Evolutionary conservation across 35 echinoderm and acorn worm genomes (phyloP).

Genomic region (Ophiothrix spiculata): DNA sequence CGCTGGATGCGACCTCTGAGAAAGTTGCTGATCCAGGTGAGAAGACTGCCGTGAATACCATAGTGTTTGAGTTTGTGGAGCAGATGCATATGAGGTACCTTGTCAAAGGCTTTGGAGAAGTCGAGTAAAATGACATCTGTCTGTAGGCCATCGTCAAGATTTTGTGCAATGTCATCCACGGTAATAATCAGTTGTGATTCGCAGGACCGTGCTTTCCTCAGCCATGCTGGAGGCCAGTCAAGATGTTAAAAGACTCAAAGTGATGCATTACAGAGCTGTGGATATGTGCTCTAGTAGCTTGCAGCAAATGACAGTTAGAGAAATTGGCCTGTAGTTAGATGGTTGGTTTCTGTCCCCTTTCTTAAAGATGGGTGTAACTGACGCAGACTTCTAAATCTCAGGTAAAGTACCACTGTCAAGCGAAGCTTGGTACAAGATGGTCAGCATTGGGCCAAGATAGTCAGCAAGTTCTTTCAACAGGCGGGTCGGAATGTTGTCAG

Average conservation of each 20-base stretch:
- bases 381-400: slow-evolving; percentile 29
- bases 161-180: neutral
- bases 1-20: neutral
- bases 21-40: neutral
- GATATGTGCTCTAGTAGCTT: slow-evolving; percentile 10
- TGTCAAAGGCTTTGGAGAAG: slow-evolving; percentile 31
- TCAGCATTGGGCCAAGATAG: slow-evolving; percentile 28
- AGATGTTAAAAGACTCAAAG: neutral
- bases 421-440: slow-evolving; percentile 46
- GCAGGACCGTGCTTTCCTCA: slow-evolving; percentile 10
- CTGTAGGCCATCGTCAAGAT: neutral
- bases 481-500: slow-evolving; percentile 44
- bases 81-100: slow-evolving; percentile 31
- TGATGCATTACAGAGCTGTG: slow-evolving; percentile 6
- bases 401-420: slow-evolving; percentile 22
- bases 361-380: slow-evolving; percentile 16
- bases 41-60: slow-evolving; percentile 8
- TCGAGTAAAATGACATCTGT: slow-evolving; percentile 19
- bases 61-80: slow-evolving; percentile 22
- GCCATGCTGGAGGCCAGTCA: slow-evolving; percentile 13
- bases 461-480: slow-evolving; percentile 56
- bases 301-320: slow-evolving; percentile 14
- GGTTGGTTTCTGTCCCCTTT: too few species aligned
- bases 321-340: too few species aligned
- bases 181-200: slow-evolving; percentile 7